phyloP scores from a whole-genome alignment of 1,140 invertebrate genomes.

The Neotoxoptera formosana region DNA sequence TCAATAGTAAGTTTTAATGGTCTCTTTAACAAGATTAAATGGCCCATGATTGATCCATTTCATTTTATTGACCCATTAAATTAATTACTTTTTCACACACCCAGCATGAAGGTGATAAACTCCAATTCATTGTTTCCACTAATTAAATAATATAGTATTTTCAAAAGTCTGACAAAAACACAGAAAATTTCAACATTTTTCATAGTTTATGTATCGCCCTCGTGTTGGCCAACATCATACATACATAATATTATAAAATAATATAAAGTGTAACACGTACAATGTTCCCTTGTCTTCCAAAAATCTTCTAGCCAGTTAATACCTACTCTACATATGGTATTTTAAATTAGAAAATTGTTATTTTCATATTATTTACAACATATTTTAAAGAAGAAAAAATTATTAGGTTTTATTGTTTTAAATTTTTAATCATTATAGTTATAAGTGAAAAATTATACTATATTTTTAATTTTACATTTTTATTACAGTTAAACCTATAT shows the following conservation, averaged over 20 bases:
- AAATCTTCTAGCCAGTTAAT: neutral
- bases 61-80: too few species aligned
- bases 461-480: neutral
- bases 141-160: too few species aligned
- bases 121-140: too few species aligned
- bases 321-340: neutral
- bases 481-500: neutral
- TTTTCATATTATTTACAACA: neutral
- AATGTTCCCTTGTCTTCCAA: neutral
- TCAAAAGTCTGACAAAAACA: too few species aligned
- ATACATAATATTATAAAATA: neutral
- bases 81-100: too few species aligned
- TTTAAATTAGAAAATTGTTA: neutral
- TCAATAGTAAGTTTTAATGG: too few species aligned
- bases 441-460: neutral
- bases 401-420: neutral
- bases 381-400: neutral
- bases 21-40: too few species aligned
- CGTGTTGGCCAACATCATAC: too few species aligned
- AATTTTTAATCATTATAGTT: neutral
- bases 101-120: too few species aligned
- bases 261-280: neutral
- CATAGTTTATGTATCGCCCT: too few species aligned
- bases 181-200: too few species aligned
- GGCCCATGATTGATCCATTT: too few species aligned